phyloP scores from a whole-genome alignment of 2,113 vertebrate species.

The Dromas ardeola region DNA sequence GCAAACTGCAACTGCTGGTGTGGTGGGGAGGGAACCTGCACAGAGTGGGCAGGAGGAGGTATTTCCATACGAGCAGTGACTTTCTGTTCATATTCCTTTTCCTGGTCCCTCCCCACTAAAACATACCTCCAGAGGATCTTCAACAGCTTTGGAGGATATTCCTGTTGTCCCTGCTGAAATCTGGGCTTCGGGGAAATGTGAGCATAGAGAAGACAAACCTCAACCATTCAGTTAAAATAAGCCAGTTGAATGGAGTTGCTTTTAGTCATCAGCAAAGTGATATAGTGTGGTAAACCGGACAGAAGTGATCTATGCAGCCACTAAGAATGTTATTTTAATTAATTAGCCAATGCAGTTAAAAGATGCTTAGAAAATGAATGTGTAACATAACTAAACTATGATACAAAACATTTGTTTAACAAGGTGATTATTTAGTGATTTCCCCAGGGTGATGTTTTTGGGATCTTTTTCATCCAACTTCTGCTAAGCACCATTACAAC shows the following conservation, averaged over 20 bases:
- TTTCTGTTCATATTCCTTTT: not conserved
- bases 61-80: not conserved
- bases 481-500: not conserved
- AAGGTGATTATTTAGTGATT: not conserved
- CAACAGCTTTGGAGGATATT: not conserved
- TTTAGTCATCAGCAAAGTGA: not conserved
- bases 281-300: not conserved
- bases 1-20: not conserved
- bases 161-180: not conserved
- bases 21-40: not conserved
- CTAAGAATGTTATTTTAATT: not conserved
- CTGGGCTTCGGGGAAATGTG: not conserved
- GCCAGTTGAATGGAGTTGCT: not conserved
- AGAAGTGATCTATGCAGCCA: not conserved
- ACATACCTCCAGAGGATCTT: not conserved
- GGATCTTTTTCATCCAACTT: not conserved
- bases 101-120: not conserved
- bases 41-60: not conserved
- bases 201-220: not conserved
- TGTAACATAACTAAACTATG: not conserved
- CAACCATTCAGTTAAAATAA: not conserved
- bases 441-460: not conserved
- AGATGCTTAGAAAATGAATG: not conserved
- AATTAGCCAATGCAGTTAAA: not conserved
- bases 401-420: not conserved